Evolutionary conservation across 2,888 invertebrate species (phyloP), one percentile per base, ranked within the genome.

Genomic region (Lasioglossum villosulum): DNA sequence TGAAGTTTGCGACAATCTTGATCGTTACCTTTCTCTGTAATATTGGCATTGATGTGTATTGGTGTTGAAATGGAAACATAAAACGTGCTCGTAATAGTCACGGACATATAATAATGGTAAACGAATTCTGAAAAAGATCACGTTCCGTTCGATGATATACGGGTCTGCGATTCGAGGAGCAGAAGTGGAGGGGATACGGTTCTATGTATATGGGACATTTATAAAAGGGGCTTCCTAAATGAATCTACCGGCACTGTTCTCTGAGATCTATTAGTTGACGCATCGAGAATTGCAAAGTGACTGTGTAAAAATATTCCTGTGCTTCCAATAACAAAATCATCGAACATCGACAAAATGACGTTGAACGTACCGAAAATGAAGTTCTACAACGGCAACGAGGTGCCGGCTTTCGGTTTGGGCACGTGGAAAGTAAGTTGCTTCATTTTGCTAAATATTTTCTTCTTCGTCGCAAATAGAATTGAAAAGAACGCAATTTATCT

Each of bases 401-500:
- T 96, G 72, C 96, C 96, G 0, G 90, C 94, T 71, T 94, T 96
- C 56, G 96, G 96, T 10, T 92, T 96, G 73, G 96, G 96, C 79
- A 96, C 96, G 2, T 96, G 96, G 96, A 96, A 95, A 95, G 96
- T 95, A 84, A 91, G 91, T 86, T 63, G 10, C 27, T 68, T 68
- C 45, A 27, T 71, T 30, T 23, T 27, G 3, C 30, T 27, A 45
- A 82, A 10, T 14, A 78, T 45, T 19, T 34, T 45, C 12, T 1
- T 12, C 12, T 39, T 23, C 6, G 34, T 4, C 14, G 34, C 2
- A 19, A 16, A 23, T 16, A 23, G 12, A 23, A 66, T 23, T 19
- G 34, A 45, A 0, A 42, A 37, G 8, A 30, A 63, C 23, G 39
- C 1, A 39, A 23, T 23, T 52, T 34, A 8, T 34, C n/a, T 5